Percentiles rank a stretch among this genome's conserved stretches.
Evolutionary conservation across 2,113 vertebrate genomes (phyloP).

Genomic region (Rana temporaria): DNA sequence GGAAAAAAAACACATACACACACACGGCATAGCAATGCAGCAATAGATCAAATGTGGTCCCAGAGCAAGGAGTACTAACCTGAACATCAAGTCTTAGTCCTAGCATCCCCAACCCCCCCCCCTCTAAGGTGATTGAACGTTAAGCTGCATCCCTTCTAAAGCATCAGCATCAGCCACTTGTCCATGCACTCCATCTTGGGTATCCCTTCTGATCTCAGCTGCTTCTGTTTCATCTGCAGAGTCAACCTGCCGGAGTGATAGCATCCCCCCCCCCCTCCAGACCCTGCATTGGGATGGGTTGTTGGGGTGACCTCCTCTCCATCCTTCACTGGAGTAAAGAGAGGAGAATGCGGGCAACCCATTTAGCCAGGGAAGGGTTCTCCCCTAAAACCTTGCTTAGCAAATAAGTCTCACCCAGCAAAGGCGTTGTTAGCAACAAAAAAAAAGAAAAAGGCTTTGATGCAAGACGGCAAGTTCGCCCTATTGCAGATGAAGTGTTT

Average conservation of each 20-base stretch:
- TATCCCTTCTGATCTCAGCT: background rate
- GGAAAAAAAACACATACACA: slow-evolving; percentile 8
- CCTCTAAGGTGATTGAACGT: background rate
- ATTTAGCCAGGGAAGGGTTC: background rate
- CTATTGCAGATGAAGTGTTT: slow-evolving; percentile 42
- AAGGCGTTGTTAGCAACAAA: background rate
- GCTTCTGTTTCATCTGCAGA: slow-evolving; percentile 20
- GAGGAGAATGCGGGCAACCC: slow-evolving; percentile 14
- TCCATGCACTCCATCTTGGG: background rate
- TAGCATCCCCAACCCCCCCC: background rate
- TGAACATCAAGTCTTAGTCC: background rate
- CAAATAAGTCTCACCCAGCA: background rate
- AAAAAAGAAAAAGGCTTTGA: background rate
- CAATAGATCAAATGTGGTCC: slow-evolving; percentile 41
- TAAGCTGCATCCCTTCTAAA: background rate
- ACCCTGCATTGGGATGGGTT: slow-evolving; percentile 40
- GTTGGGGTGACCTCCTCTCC: slow-evolving; percentile 44
- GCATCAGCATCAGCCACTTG: background rate
- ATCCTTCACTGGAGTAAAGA: slow-evolving; percentile 16
- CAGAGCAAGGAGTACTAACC: background rate
- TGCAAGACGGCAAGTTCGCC: slow-evolving; percentile 22
- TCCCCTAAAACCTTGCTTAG: background rate
- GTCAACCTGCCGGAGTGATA: background rate
- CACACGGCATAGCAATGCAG: slow-evolving; percentile 51
- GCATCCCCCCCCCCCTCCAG: background rate